Conservation (phyloP, 2,888 invertebrate genomes). For the Drosophila neotestacea region DNA sequence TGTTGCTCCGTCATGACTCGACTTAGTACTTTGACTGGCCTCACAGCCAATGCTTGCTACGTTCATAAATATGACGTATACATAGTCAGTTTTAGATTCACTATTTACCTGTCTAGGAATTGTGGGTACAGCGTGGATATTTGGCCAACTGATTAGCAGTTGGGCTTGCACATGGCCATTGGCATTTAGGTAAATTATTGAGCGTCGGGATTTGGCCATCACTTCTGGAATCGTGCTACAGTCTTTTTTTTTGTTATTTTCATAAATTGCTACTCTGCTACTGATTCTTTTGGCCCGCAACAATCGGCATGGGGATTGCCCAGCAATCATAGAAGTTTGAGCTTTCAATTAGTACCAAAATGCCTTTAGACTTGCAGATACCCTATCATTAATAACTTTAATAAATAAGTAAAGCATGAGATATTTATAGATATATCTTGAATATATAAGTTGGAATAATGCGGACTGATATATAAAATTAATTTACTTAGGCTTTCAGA, state of each 20-base stretch:
- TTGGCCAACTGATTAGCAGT: conserved; percentile 69
- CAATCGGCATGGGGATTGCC: conserved; percentile 38
- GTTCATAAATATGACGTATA: conserved; percentile 28
- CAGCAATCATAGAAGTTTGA: conserved; percentile 50
- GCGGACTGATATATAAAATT: no score
- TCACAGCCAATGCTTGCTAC: conserved; percentile 22
- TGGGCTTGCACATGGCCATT: conserved; percentile 50
- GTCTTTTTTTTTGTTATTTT: conserved; percentile 14
- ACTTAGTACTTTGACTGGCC: conserved; percentile 35
- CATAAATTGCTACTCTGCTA: conserved; percentile 15
- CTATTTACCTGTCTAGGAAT: conserved; percentile 5
- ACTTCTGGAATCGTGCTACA: conserved; percentile 17
- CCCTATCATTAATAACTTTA: conserved; percentile 6
- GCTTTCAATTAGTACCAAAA: conserved; percentile 63
- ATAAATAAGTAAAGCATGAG: background rate
- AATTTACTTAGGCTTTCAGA: no score
- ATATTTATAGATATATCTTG: background rate
- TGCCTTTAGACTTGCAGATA: conserved; percentile 11
- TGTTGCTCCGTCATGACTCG: conserved; percentile 49
- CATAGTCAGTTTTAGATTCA: conserved; percentile 9
- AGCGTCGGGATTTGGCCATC: conserved; percentile 37
- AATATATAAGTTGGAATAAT: no score
- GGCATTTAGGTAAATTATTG: conserved; percentile 32
- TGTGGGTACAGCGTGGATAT: conserved; percentile 34
- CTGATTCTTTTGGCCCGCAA: conserved; percentile 49